These are phyloP conservation scores for Numenius arquata DNA, from an alignment of 2,113 vertebrate genomes.

Conservation along the genomic window DNA sequence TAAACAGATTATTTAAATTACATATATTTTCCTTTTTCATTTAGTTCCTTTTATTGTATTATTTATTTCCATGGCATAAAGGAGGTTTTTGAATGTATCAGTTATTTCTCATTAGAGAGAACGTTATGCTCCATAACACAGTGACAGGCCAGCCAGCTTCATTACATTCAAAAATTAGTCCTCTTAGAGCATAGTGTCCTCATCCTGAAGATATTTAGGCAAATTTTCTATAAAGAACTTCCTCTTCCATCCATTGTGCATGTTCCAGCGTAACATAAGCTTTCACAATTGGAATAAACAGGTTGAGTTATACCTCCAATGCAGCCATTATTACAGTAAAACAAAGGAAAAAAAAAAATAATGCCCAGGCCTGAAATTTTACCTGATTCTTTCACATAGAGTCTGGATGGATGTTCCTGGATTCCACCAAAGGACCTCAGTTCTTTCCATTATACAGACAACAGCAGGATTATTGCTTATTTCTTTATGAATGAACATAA, in stretches of 20 bases:
- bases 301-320: neutral
- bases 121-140: neutral
- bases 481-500: neutral
- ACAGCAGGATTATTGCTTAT: neutral
- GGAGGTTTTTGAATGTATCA: neutral
- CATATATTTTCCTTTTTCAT: neutral
- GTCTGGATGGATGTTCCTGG: neutral
- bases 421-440: neutral
- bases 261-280: no score
- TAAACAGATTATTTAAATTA: neutral
- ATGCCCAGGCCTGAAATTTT: neutral
- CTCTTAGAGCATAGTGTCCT: neutral
- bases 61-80: conserved; percentile 8
- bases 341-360: neutral
- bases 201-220: neutral
- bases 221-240: neutral
- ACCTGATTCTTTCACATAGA: neutral
- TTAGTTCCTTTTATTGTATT: conserved; percentile 9
- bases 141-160: neutral
- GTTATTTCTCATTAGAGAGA: neutral
- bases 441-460: neutral
- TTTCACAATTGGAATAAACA: neutral
- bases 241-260: neutral
- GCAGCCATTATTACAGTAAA: neutral
- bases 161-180: neutral